Base-by-base conservation (phyloP, 2,888 invertebrate species). In the Seira musarum region DNA sequence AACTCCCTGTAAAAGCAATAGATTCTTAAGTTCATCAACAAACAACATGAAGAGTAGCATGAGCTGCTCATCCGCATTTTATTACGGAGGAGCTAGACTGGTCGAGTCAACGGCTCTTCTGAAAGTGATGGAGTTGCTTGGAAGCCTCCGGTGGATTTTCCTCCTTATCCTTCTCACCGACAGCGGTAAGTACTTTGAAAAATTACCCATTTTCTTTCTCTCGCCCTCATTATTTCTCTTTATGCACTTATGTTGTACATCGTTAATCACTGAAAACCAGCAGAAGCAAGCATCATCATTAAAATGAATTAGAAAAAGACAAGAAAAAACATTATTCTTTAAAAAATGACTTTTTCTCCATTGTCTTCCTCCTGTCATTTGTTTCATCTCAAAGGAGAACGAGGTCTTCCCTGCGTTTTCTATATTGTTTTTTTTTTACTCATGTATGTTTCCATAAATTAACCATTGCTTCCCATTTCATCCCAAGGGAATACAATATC, bases 121-220 rank as follows among this genome's bases (percentile, higher is more conserved):
- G 40, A 82, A 78, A 79, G 69, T 84, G 80, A 83, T 84, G 83
- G 85, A 85, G 80, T 76, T 82, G 70, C 82, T 85, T 81, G 83
- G 82, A 66, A 82, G 83, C 81, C 82, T 84, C 72, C 82, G 83
- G 74, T 86, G 85, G 85, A 85, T 86, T 70, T 82, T 86, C 46
- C 80, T 86, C 30, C 82, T 86, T 68, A 82, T 86, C 77, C 78
- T 86, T 53, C 83, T 86, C 79, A 86, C 84, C 46, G 84, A 86
- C 66, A 83, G 85, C 74, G 85, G 85, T 86, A 77, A 86, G 85
- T 61, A 25, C 10, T 19, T 57, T 63, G 17, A 64, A 72, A 8
- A 17, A 17, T 21, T 24, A 22, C 24, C 64, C n/a, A 17, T 8
- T 8, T 17, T 19, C 22, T 15, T 64, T 24, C 25, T 19, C n/a